These are phyloP conservation scores for Drosophila testacea DNA, from an alignment of 2,888 invertebrate genomes.

Conservation along the genomic window DNA sequence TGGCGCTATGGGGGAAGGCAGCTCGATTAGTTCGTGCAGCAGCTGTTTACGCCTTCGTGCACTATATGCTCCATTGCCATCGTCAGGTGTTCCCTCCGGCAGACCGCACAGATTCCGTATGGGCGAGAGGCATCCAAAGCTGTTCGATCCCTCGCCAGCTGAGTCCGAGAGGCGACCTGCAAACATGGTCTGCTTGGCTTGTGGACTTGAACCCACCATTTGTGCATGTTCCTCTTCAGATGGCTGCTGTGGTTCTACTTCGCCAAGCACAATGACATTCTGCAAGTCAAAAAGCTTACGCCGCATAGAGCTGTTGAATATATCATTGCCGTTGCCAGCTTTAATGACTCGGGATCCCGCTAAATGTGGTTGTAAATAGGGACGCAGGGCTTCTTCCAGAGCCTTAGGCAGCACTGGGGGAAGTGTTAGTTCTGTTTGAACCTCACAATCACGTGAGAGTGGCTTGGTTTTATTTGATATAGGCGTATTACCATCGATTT, in stretches of 20 bases:
- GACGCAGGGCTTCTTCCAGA: slow-evolving; percentile 87
- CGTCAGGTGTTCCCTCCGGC: slow-evolving; percentile 59
- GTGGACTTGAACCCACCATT: slow-evolving; percentile 73
- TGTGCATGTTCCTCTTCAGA: slow-evolving; percentile 16
- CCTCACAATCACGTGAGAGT: slow-evolving; percentile 84
- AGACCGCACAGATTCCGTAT: slow-evolving; percentile 79
- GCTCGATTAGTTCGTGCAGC: slow-evolving; percentile 64
- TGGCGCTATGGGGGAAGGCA: slow-evolving; percentile 76
- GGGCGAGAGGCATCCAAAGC: slow-evolving; percentile 83
- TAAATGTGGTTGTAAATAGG: slow-evolving; percentile 86
- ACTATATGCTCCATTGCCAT: slow-evolving; percentile 50
- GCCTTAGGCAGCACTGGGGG: slow-evolving; percentile 87
- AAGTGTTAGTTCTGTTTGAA: slow-evolving; percentile 87
- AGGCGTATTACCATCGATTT: slow-evolving; percentile 76
- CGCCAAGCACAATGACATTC: slow-evolving; percentile 62
- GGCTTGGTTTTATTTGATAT: slow-evolving; percentile 71
- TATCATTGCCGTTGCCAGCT: slow-evolving; percentile 51
- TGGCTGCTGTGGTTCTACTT: slow-evolving; percentile 4
- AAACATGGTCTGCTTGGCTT: slow-evolving; percentile 69
- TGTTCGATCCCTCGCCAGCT: slow-evolving; percentile 75
- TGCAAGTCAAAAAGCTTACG: slow-evolving; percentile 84
- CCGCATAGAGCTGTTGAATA: slow-evolving; percentile 83
- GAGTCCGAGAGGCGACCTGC: slow-evolving; percentile 80
- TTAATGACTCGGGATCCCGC: slow-evolving; percentile 47
- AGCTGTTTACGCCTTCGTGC: slow-evolving; percentile 64